phyloP scores from a whole-genome alignment of 1,140 invertebrate genomes.

The Piezodorus guildinii region DNA sequence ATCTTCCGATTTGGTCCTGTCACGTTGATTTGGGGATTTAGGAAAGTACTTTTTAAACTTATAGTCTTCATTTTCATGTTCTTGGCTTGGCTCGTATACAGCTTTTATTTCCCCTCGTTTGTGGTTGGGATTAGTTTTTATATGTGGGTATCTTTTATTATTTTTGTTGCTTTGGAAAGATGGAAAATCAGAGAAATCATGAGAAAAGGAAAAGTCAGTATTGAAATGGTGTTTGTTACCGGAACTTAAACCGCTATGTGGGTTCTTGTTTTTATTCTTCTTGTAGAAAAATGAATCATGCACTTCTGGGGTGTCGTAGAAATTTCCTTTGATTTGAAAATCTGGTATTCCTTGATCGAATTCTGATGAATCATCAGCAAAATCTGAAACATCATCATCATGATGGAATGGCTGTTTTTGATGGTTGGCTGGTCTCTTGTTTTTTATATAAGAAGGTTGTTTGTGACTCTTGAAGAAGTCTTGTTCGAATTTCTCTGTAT shows the following conservation, averaged over 20 bases:
- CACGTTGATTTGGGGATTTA: too few species aligned
- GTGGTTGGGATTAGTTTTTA: not conserved
- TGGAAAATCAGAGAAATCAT: not conserved
- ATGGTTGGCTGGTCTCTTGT: too few species aligned
- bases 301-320: not conserved
- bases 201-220: not conserved
- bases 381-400: not conserved
- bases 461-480: too few species aligned
- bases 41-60: too few species aligned
- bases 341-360: not conserved
- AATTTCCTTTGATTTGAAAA: slow-evolving; percentile 3
- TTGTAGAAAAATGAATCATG: not conserved
- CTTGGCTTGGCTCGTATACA: not conserved
- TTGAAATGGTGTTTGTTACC: not conserved
- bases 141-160: not conserved
- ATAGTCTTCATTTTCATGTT: not conserved
- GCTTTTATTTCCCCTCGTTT: slow-evolving; percentile 3
- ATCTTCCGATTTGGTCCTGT: too few species aligned
- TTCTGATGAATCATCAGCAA: not conserved
- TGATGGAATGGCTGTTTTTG: too few species aligned
- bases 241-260: not conserved
- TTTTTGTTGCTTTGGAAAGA: not conserved
- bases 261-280: not conserved
- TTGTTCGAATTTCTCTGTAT: too few species aligned
- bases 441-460: too few species aligned